Evolutionary conservation across 1,140 invertebrate genomes (phyloP).

Genomic region (Zaprionus tsacasi): DNA sequence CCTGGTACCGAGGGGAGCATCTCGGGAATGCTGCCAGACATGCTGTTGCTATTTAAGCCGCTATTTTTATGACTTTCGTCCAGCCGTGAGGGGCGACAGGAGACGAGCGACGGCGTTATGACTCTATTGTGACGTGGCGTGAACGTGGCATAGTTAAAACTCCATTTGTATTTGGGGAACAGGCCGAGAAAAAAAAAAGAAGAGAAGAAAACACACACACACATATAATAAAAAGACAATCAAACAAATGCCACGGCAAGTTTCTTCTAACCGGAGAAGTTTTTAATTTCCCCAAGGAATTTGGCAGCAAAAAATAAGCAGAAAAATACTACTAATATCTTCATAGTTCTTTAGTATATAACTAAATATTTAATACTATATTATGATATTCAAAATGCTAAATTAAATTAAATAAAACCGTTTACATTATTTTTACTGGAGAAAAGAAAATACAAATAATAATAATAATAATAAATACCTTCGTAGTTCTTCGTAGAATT

Average conservation of each 20-base stretch:
- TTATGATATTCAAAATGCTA: background rate
- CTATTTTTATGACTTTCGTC: constrained; percentile 71
- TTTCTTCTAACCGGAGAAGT: background rate
- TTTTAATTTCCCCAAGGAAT: constrained; percentile 2
- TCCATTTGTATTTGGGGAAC: constrained; percentile 34
- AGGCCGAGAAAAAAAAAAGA: background rate
- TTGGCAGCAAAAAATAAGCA: background rate
- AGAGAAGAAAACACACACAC: too few relatives aligned
- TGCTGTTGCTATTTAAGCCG: constrained; percentile 69
- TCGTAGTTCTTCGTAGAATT: too few relatives aligned
- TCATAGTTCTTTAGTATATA: background rate
- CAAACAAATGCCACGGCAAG: background rate
- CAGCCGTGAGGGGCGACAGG: constrained; percentile 61
- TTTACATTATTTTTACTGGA: too few relatives aligned
- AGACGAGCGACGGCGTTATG: constrained; percentile 71
- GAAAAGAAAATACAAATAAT: too few relatives aligned
- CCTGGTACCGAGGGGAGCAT: constrained; percentile 5
- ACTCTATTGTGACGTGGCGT: constrained; percentile 68
- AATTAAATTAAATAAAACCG: too few relatives aligned
- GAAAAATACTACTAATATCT: background rate
- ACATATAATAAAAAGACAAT: background rate
- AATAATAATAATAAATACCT: too few relatives aligned
- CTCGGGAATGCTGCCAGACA: constrained; percentile 53
- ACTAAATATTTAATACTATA: background rate
- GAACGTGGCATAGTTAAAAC: constrained; percentile 66